These are phyloP conservation scores for Drosophila bunnanda DNA, from an alignment of 2,888 invertebrate species.

Conservation along the genomic window DNA sequence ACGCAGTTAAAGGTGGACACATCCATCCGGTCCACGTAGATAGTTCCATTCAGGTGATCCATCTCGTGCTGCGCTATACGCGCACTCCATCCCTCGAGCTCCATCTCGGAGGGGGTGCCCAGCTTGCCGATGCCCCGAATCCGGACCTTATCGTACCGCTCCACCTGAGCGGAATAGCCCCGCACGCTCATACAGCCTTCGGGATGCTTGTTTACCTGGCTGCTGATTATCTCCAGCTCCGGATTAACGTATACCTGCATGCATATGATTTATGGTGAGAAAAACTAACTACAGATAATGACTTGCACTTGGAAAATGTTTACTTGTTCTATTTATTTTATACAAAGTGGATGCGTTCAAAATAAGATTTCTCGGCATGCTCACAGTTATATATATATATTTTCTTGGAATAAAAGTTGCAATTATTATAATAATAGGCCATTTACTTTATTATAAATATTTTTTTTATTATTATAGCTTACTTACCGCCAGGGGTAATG, in stretches of 20 bases:
- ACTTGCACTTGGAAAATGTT: not conserved
- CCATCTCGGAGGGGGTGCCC: constrained; percentile 85
- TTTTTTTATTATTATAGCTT: no score
- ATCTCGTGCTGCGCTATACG: constrained; percentile 92
- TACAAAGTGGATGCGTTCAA: not conserved
- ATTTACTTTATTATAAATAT: not conserved
- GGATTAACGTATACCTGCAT: constrained; percentile 90
- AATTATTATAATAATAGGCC: not conserved
- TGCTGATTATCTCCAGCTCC: constrained; percentile 87
- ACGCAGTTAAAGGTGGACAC: constrained; percentile 87
- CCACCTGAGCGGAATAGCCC: constrained; percentile 89
- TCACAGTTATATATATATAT: no score
- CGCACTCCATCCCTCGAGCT: constrained; percentile 88
- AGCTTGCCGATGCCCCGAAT: constrained; percentile 86
- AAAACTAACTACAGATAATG: constrained; percentile 3
- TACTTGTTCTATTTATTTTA: not conserved
- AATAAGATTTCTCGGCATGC: not conserved
- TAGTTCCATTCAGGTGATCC: constrained; percentile 90
- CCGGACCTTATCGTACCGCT: constrained; percentile 87
- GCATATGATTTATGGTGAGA: constrained; percentile 16
- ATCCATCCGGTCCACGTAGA: constrained; percentile 90
- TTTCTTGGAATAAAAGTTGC: not conserved
- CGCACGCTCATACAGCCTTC: constrained; percentile 91
- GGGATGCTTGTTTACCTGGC: constrained; percentile 85
- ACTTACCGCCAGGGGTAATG: constrained; percentile 87